These are phyloP conservation scores for Ophonus ardosiacus DNA, from an alignment of 2,888 invertebrate genomes.

Conservation along the genomic window DNA sequence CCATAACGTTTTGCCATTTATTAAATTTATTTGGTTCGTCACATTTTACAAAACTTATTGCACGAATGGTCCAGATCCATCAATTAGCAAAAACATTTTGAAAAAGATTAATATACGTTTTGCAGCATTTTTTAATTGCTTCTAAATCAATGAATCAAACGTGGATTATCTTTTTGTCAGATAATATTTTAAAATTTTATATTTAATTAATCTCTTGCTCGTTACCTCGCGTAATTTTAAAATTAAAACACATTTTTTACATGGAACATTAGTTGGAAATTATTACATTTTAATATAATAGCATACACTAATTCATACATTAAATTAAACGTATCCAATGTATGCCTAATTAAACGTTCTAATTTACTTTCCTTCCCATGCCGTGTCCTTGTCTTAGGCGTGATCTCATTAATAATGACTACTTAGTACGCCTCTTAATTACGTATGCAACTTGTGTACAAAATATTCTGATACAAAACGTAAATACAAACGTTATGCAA, in stretches of 20 bases:
- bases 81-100: not conserved
- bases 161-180: not conserved
- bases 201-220: not conserved
- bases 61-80: not conserved
- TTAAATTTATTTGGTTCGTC: not conserved
- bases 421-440: slow-evolving; percentile 27
- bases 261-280: not conserved
- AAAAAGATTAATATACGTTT: not conserved
- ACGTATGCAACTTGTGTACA: slow-evolving; percentile 8
- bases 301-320: too few species aligned
- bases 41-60: not conserved
- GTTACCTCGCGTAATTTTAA: not conserved
- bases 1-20: not conserved
- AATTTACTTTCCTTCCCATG: slow-evolving; percentile 1
- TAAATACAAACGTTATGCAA: slow-evolving; percentile 14
- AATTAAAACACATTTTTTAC: not conserved
- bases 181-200: not conserved
- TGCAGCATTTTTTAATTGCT: not conserved
- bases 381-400: not conserved
- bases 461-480: slow-evolving; percentile 32
- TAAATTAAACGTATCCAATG: too few species aligned
- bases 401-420: slow-evolving; percentile 34
- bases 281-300: not conserved
- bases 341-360: not conserved
- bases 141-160: not conserved